Conservation (phyloP, 2,888 invertebrate genomes). For the Trachelus stipa region DNA sequence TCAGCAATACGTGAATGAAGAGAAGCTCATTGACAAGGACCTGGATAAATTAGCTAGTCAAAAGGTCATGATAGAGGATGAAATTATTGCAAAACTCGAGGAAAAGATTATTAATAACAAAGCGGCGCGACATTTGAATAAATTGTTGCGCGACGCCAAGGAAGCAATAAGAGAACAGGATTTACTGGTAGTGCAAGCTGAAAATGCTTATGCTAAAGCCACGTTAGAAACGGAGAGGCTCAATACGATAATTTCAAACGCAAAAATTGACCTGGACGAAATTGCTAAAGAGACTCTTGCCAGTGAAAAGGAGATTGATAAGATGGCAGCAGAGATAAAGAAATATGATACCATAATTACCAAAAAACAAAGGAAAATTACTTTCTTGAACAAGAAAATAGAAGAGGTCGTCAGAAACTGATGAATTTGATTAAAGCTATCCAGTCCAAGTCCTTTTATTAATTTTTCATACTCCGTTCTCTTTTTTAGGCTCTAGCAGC, state of each 20-base stretch:
- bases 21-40: conserved; percentile 65
- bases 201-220: conserved; percentile 72
- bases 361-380: conserved; percentile 69
- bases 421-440: neutral
- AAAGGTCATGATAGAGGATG: conserved; percentile 75
- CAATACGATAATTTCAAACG: conserved; percentile 43
- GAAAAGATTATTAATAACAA: conserved; percentile 78
- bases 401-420: conserved; percentile 58
- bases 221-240: conserved; percentile 72
- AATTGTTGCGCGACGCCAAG: conserved; percentile 66
- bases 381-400: conserved; percentile 69
- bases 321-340: conserved; percentile 66
- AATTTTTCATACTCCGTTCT: neutral
- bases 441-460: neutral
- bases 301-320: conserved; percentile 66
- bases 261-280: conserved; percentile 60
- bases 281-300: conserved; percentile 57
- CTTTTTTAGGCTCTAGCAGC: conserved; percentile 48
- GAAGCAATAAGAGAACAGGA: conserved; percentile 69
- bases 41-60: conserved; percentile 69
- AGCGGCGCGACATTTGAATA: conserved; percentile 70
- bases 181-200: conserved; percentile 69
- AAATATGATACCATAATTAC: conserved; percentile 65
- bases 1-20: conserved; percentile 66
- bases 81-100: conserved; percentile 74